Evolutionary conservation across 2,113 vertebrate genomes (phyloP).

Genomic region (crab-eating macaque (Macaca fascicularis)): DNA sequence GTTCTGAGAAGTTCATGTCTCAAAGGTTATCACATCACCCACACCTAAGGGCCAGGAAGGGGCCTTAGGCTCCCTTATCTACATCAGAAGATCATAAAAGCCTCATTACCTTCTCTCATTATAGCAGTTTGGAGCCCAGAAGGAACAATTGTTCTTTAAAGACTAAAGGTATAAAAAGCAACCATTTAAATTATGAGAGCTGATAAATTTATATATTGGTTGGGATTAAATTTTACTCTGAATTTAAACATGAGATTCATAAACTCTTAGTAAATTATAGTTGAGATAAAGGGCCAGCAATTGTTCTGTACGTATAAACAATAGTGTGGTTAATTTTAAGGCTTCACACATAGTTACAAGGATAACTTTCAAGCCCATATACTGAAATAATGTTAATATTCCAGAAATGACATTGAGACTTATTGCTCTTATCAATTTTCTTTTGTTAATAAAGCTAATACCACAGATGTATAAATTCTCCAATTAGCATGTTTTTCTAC

Average conservation of each 20-base stretch:
- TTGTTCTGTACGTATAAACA: neutral
- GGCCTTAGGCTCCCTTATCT: neutral
- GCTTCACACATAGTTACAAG: neutral
- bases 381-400: constrained; percentile 33
- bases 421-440: neutral
- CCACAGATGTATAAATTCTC: neutral
- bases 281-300: neutral
- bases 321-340: neutral
- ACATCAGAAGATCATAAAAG: neutral
- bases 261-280: neutral
- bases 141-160: neutral
- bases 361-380: neutral
- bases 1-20: neutral
- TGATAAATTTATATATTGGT: neutral
- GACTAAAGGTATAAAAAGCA: neutral
- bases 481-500: constrained; percentile 40
- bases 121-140: neutral
- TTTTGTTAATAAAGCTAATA: constrained; percentile 47
- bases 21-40: neutral
- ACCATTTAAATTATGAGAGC: neutral
- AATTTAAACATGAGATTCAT: neutral
- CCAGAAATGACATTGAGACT: neutral
- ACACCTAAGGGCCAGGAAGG: neutral
- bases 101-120: neutral
- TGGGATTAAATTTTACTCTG: neutral